These are phyloP conservation scores for Microhierax caerulescens DNA, from an alignment of 2,797 vertebrate species.

Conservation along the genomic window DNA sequence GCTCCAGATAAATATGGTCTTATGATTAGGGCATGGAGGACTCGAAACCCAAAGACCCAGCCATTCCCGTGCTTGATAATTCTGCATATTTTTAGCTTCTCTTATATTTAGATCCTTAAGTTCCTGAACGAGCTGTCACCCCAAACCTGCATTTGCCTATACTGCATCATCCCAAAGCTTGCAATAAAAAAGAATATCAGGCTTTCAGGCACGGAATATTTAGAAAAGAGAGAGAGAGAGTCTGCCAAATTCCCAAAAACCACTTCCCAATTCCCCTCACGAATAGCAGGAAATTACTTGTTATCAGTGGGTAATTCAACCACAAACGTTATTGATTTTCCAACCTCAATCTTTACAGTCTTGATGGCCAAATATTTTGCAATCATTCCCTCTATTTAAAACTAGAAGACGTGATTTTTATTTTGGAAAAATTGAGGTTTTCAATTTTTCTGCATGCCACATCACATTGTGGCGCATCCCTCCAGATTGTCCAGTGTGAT, in stretches of 20 bases:
- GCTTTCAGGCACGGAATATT: conserved; percentile 68
- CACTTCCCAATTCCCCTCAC: conserved; percentile 64
- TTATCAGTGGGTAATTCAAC: conserved; percentile 62
- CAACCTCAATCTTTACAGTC: conserved; percentile 38
- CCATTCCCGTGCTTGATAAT: background rate
- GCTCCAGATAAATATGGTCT: background rate
- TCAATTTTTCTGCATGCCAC: conserved; percentile 40
- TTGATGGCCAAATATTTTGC: conserved; percentile 57
- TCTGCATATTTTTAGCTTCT: conserved; percentile 57
- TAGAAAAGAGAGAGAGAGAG: conserved; percentile 43
- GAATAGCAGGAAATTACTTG: conserved; percentile 71
- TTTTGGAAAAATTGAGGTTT: background rate
- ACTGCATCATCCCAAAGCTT: conserved; percentile 40
- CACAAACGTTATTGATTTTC: conserved; percentile 60
- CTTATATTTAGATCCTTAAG: conserved; percentile 45
- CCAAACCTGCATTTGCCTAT: conserved; percentile 40
- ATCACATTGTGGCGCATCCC: background rate
- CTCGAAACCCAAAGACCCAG: conserved; percentile 42
- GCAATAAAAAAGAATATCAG: conserved; percentile 34
- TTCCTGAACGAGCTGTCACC: conserved; percentile 34
- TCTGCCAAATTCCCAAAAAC: conserved; percentile 69
- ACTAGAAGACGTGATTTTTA: conserved; percentile 15
- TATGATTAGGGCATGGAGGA: background rate
- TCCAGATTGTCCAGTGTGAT: conserved; percentile 10
- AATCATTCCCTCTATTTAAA: conserved; percentile 54